A percentile compares a stretch with the other conserved stretches of the same genome.
Evolutionary conservation across 2,888 invertebrate species (phyloP).

Genomic region (Campoletis raptor): DNA sequence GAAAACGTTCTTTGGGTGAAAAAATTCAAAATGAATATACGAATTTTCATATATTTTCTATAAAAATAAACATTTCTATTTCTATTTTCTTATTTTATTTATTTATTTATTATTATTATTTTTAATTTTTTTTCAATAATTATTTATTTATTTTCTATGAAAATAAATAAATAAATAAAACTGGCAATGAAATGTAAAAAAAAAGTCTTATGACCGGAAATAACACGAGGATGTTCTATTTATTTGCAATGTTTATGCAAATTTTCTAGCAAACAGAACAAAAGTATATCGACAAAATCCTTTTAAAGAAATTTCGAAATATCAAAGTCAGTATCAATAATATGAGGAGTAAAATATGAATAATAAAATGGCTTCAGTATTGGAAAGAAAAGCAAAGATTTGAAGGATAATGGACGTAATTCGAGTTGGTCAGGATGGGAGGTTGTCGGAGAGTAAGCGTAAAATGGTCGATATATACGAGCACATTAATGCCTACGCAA

Average conservation of each 20-base stretch:
- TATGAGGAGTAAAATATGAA: not conserved
- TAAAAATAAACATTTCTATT: too few species aligned
- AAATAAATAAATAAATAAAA: not conserved
- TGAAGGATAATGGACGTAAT: constrained; percentile 13
- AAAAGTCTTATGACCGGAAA: not conserved
- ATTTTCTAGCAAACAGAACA: not conserved
- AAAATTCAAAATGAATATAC: too few species aligned
- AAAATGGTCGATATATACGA: constrained; percentile 38
- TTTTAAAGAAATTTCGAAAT: not conserved
- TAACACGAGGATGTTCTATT: not conserved
- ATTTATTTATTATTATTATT: not conserved
- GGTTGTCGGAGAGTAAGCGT: constrained; percentile 1
- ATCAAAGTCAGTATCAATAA: not conserved
- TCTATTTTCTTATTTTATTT: too few species aligned
- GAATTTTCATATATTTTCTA: too few species aligned
- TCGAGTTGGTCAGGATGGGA: not conserved
- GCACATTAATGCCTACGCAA: constrained; percentile 40
- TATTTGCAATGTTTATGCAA: not conserved
- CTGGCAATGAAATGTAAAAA: too few species aligned
- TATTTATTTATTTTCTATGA: not conserved
- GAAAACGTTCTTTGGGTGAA: too few species aligned
- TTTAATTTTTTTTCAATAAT: not conserved
- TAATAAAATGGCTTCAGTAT: not conserved
- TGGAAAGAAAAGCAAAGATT: not conserved
- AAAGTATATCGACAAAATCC: not conserved